Evolutionary conservation across 2,888 invertebrate genomes (phyloP).

Genomic region (Parnassius apollo): DNA sequence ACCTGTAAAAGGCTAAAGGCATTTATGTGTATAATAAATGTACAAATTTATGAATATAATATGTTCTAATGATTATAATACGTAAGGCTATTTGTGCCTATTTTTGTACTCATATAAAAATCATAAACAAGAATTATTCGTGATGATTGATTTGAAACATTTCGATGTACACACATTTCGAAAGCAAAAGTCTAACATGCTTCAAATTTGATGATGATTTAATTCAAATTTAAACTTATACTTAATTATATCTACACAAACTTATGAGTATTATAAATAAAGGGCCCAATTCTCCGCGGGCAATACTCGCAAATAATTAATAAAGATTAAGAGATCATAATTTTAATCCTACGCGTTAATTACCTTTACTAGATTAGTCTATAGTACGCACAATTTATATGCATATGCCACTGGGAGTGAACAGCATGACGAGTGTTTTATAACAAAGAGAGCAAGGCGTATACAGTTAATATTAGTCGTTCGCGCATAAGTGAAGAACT

Average conservation of each 20-base stretch:
- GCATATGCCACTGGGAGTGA: conserved; percentile 69
- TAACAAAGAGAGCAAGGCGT: conserved; percentile 30
- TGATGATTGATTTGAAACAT: conserved; percentile 9
- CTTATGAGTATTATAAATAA: conserved; percentile 81
- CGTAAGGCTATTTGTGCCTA: conserved; percentile 52
- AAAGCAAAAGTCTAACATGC: conserved; percentile 6
- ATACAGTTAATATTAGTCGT: conserved; percentile 2
- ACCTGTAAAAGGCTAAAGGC: conserved; percentile 37
- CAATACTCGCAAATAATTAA: conserved; percentile 76
- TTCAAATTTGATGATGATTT: conserved; percentile 28
- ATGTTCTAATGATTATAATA: conserved; percentile 25
- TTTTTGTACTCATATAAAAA: conserved; percentile 46
- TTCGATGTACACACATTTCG: conserved; percentile 25
- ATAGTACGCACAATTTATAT: conserved; percentile 67
- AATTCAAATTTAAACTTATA: conserved; percentile 48
- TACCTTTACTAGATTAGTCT: conserved; percentile 73
- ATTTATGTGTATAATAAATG: conserved; percentile 35
- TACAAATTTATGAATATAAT: conserved; percentile 2
- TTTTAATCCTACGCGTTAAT: conserved; percentile 73
- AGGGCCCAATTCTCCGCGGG: conserved; percentile 46
- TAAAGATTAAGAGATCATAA: conserved; percentile 82
- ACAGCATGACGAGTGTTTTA: conserved; percentile 49
- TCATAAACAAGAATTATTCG: conserved; percentile 9
- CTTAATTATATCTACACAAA: conserved; percentile 62
- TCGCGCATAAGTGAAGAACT: conserved; percentile 8